phyloP scores from a whole-genome alignment of 2,113 vertebrate species.

The Pterocles orientalis region DNA sequence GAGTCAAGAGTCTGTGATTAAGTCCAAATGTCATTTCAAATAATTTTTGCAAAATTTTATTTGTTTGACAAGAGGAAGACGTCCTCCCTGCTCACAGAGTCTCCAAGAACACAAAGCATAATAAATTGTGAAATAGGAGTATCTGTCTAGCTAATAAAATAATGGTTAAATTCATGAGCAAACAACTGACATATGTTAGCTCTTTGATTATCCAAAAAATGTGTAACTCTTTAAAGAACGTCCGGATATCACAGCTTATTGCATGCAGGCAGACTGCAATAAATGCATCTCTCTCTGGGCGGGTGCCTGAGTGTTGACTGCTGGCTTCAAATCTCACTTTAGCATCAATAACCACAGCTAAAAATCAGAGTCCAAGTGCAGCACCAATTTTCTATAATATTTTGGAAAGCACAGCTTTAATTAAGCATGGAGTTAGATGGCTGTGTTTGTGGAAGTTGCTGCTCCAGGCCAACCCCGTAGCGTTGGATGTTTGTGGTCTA shows the following conservation, averaged over 20 bases:
- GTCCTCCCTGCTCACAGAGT: neutral
- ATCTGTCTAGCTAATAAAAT: slow-evolving; percentile 1
- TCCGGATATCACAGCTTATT: neutral
- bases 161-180: neutral
- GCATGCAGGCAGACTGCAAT: neutral
- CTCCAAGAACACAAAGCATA: neutral
- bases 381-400: neutral
- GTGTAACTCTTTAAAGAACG: neutral
- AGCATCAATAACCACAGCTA: neutral
- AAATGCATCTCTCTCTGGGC: neutral
- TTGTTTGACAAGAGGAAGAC: neutral
- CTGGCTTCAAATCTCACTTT: neutral
- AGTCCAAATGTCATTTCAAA: neutral
- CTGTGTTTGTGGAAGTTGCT: slow-evolving; percentile 30
- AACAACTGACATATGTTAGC: neutral
- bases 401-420: neutral
- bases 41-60: neutral
- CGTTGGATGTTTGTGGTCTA: slow-evolving; percentile 78
- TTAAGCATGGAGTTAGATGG: neutral
- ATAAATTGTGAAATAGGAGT: neutral
- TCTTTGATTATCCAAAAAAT: neutral
- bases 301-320: accelerated
- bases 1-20: neutral
- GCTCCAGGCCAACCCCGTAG: slow-evolving; percentile 64
- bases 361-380: neutral